Conservation (phyloP, 2,113 vertebrate genomes). For the Sardina pilchardus region DNA sequence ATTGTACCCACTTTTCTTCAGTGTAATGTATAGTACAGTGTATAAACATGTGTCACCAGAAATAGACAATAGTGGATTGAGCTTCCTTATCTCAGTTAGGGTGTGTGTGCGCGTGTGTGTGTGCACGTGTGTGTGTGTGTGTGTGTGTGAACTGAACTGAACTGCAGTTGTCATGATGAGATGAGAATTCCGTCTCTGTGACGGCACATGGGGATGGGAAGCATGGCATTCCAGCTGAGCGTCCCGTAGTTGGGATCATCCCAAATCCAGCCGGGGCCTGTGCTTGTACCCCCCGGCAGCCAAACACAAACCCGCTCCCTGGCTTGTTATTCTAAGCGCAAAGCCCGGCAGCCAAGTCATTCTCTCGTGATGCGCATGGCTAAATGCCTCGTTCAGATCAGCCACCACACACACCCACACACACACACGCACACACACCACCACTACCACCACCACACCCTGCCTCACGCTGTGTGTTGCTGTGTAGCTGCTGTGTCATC, state of each 20-base stretch:
- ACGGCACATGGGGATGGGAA: constrained; percentile 40
- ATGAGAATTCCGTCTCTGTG: constrained; percentile 30
- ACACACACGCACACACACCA: not conserved
- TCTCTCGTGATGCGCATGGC: constrained; percentile 49
- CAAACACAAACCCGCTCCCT: constrained; percentile 58
- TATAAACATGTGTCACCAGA: no score
- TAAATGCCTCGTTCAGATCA: constrained; percentile 43
- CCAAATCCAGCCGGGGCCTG: constrained; percentile 49
- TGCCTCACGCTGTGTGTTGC: not conserved
- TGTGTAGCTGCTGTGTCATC: not conserved
- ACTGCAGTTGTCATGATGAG: not conserved
- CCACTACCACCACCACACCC: not conserved
- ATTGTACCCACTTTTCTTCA: no score
- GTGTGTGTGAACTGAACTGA: constrained; percentile 4
- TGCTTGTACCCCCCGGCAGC: constrained; percentile 50
- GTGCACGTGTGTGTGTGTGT: not conserved
- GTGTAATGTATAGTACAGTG: no score
- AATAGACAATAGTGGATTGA: no score
- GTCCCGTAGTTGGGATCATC: not conserved
- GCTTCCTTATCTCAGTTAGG: no score
- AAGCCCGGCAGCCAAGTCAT: constrained; percentile 63
- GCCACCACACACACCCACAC: not conserved
- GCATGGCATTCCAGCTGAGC: constrained; percentile 55
- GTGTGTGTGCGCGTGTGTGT: not conserved
- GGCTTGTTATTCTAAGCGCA: constrained; percentile 63